These are phyloP conservation scores for Coptotermes formosanus DNA, from an alignment of 1,140 invertebrate species.

Conservation along the genomic window DNA sequence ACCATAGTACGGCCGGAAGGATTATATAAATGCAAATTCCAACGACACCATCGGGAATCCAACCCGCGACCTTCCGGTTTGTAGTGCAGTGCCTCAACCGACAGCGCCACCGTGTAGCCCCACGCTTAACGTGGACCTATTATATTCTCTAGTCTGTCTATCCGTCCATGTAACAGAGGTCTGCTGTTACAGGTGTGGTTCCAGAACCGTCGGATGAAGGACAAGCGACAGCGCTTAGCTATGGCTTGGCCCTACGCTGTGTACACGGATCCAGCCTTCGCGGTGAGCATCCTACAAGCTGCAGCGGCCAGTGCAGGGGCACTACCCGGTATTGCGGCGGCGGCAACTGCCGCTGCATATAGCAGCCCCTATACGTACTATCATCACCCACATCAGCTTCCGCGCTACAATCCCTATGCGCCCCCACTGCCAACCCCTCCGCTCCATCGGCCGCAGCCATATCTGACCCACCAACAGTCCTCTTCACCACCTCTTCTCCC, in stretches of 20 bases:
- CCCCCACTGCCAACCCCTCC: conserved; percentile 36
- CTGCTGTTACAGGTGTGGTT: conserved; percentile 85
- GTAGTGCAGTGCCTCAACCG: too few relatives aligned
- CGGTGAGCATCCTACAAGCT: conserved; percentile 86
- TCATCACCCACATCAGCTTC: conserved; percentile 46
- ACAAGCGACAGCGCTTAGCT: conserved; percentile 91
- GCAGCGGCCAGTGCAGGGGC: conserved; percentile 67
- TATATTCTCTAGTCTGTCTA: too few relatives aligned
- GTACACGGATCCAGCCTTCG: conserved; percentile 88
- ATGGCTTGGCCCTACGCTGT: conserved; percentile 94
- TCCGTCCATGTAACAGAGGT: background rate
- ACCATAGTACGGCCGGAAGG: too few relatives aligned
- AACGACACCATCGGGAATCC: too few relatives aligned
- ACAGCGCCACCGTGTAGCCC: too few relatives aligned
- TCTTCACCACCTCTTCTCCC: conserved; percentile 30
- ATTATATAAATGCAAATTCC: too few relatives aligned
- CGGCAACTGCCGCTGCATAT: conserved; percentile 49
- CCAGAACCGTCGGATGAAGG: conserved; percentile 99
- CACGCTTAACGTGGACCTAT: too few relatives aligned
- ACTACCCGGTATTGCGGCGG: conserved; percentile 49
- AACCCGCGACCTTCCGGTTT: too few relatives aligned
- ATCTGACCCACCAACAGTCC: conserved; percentile 35
- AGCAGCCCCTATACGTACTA: conserved; percentile 45
- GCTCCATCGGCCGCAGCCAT: conserved; percentile 44
- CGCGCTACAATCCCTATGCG: conserved; percentile 49